Evolutionary conservation across 2,797 vertebrate species (phyloP), one percentile per base, ranked within the genome.

Genomic region (Todus mexicanus): DNA sequence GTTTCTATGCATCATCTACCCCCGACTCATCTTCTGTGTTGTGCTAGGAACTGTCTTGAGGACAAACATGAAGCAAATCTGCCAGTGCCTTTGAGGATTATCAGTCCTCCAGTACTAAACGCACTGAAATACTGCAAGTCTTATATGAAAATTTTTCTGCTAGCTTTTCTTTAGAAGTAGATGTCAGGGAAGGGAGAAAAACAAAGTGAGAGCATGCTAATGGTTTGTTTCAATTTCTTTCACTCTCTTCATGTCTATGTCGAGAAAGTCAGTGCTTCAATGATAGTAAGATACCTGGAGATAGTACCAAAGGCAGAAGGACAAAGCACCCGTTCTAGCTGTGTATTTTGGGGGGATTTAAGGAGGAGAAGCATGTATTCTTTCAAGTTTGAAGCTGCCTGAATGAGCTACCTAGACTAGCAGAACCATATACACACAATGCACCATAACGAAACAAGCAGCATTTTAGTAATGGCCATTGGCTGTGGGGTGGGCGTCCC

Each of bases 401-500:
- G 29, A 45, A 57, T 29, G 26, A 82, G 54, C 81, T 53, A 59
- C 37, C 56, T 13, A 8, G 29, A 13, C 21, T 25, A 37, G 33
- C 61, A 74, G n/a, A n/a, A 53, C 37, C 0, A 0, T 33, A 7
- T 17, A 8, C 0, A 9, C 27, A 65, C 26, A 37, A 16, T 0
- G 6, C 0, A 0, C 37, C 3, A 2, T 38, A 29, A 68, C 51
- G 17, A 40, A 80, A 23, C 5, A 37, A 27, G 25, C 15, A 69
- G 51, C 40, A 6, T 45, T 84, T 87, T 7, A 35, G 37, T 6
- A 33, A 45, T 10, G 20, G 22, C 42, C 35, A 12, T 16, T 33
- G 50, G 48, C 33, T n/a, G 22, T 2, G 43, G 51, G 29, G 51
- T 42, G 9, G 7, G 10, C 7, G 21, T 25, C 17, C 18, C 66